A percentile compares a stretch with the other conserved stretches of the same genome.
Evolutionary conservation across 1,140 invertebrate species (phyloP).

Genomic region (Ceratina calcarata): DNA sequence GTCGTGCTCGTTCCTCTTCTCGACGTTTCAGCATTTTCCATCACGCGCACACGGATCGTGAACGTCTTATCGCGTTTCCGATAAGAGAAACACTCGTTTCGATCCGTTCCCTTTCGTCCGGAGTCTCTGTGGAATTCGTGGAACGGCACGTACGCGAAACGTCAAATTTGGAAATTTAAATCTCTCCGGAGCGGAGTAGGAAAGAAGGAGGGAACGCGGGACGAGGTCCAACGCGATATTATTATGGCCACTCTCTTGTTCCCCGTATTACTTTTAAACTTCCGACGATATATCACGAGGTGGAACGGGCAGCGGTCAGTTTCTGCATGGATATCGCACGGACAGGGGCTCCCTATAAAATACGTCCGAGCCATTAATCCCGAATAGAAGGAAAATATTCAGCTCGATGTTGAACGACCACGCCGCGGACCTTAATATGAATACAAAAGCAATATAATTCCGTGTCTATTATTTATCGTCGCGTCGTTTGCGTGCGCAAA

Average conservation of each 20-base stretch:
- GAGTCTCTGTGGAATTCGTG: slow-evolving; percentile 35
- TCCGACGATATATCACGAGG: slow-evolving; percentile 76
- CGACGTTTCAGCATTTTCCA: slow-evolving; percentile 44
- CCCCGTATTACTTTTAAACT: slow-evolving; percentile 78
- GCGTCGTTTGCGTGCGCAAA: slow-evolving; percentile 53
- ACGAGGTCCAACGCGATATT: slow-evolving; percentile 37
- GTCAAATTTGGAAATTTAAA: slow-evolving; percentile 70
- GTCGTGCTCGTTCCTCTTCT: slow-evolving; percentile 45
- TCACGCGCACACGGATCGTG: not conserved
- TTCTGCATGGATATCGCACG: slow-evolving; percentile 69
- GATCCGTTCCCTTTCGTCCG: slow-evolving; percentile 23
- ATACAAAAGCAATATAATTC: slow-evolving; percentile 78
- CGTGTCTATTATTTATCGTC: slow-evolving; percentile 78
- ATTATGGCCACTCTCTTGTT: slow-evolving; percentile 13
- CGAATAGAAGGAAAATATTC: slow-evolving; percentile 80
- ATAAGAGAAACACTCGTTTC: slow-evolving; percentile 53
- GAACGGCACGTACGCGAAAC: slow-evolving; percentile 46
- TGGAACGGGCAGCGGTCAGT: slow-evolving; percentile 76
- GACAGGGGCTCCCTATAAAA: slow-evolving; percentile 76
- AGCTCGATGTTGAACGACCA: slow-evolving; percentile 73
- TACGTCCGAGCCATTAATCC: slow-evolving; percentile 80
- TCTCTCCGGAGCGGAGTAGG: slow-evolving; percentile 57
- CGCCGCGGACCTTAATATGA: slow-evolving; percentile 76
- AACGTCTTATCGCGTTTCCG: slow-evolving; percentile 58
- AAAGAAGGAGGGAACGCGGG: not conserved